Base-by-base conservation (phyloP, 2,797 vertebrate species). In the Hylomyscus alleni region DNA sequence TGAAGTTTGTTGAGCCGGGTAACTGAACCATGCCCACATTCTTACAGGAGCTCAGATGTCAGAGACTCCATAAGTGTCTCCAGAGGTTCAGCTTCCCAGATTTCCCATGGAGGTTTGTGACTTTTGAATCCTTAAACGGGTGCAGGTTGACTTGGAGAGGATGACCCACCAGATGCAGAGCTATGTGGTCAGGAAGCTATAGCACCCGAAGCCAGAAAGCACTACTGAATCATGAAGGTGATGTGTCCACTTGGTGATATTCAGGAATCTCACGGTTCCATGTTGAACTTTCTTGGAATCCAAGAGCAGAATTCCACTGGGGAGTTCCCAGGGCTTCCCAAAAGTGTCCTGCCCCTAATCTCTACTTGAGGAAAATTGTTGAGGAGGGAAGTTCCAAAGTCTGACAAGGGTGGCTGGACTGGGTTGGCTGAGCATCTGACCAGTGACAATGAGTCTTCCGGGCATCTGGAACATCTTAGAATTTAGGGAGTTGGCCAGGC, bases 311-410 rank as follows among this genome's bases (percentile, higher is more conserved):
- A 52, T 7, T 77, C 52, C 14, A 3, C 77, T 65, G 52, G 62
- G 90, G 90, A 73, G 65, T 91, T 83, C 90, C 90, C 78, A 72
- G 65, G 15, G 77, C 62, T 95, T 95, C 87, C 87, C 87, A 90
- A 92, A 93, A 93, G 80, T 44, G 44, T 11, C 40, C 44, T n/a
- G n/a, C 62, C 56, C 31, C 37, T 20, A 14, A 67, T 80, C 40
- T 29, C 69, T 44, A 1, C 72, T 31, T 8, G 14, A 89, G 60
- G 54, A 92, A 81, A 72, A 11, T 20, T 4, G 3, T 31, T 50
- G 7, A 50, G 56, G 34, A 62, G 62, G 85, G 92, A 83, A 54
- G 54, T 52, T 52, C 17, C 58, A 14, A 29, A 72, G 29, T 26
- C 62, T 24, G 22, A 19, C 15, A 69, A 24, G 50, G 15, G 37